Conservation (phyloP, 1,140 invertebrate genomes). For the Pseudomyrmex flavicornis region DNA sequence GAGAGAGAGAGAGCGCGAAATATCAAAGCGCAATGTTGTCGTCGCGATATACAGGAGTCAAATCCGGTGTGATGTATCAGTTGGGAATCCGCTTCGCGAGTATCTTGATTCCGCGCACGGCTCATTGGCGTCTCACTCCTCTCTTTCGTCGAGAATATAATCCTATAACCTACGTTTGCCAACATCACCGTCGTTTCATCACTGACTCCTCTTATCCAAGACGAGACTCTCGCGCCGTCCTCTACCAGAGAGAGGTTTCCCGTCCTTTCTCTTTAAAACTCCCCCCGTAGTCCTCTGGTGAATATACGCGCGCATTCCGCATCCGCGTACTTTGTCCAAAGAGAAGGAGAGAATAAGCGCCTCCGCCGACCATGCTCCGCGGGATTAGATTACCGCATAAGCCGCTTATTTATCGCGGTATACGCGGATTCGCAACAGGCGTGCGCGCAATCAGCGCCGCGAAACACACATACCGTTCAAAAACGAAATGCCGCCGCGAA, state of each 20-base stretch:
- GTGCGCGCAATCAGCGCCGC: slow-evolving; percentile 54
- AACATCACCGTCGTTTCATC: slow-evolving; percentile 13
- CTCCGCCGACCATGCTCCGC: background rate
- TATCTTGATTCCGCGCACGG: background rate
- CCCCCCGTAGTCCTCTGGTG: background rate
- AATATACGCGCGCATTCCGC: slow-evolving; percentile 50
- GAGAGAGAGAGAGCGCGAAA: background rate
- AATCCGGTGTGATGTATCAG: slow-evolving; percentile 32
- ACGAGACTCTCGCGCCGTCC: slow-evolving; percentile 48
- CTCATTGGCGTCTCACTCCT: background rate
- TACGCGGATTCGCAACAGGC: slow-evolving; percentile 32
- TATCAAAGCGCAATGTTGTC: slow-evolving; percentile 30
- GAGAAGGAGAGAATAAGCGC: background rate
- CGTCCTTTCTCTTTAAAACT: slow-evolving; percentile 45
- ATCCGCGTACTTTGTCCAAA: slow-evolving; percentile 5
- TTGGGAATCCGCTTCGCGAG: slow-evolving; percentile 2
- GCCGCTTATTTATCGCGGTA: slow-evolving; percentile 71
- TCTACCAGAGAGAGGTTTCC: background rate
- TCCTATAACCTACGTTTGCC: background rate
- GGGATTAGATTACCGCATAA: slow-evolving; percentile 72
- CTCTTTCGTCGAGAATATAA: background rate
- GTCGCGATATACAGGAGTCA: slow-evolving; percentile 7
- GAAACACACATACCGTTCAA: slow-evolving; percentile 8
- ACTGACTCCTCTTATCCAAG: slow-evolving; percentile 44
- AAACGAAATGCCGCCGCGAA: slow-evolving; percentile 14